Percentiles rank a stretch among this genome's conserved stretches.
phyloP scores from a whole-genome alignment of 1,140 invertebrate genomes.

The Lethocerus indicus region DNA sequence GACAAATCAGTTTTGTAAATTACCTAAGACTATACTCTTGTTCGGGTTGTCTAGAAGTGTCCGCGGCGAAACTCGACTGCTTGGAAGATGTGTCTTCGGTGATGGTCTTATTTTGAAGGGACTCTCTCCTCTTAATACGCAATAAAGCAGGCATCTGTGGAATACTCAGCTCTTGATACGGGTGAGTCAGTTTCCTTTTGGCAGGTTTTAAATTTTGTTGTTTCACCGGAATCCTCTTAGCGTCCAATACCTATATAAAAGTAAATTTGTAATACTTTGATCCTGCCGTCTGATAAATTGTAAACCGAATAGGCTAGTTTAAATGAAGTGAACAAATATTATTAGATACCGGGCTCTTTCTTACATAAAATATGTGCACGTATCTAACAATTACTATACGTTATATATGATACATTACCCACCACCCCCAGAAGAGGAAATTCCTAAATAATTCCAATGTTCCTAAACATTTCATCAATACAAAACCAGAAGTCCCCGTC shows the following conservation, averaged over 20 bases:
- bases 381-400: too few species aligned
- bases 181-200: slow-evolving; percentile 3
- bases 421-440: too few species aligned
- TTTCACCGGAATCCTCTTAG: slow-evolving; percentile 4
- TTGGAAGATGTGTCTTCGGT: not conserved
- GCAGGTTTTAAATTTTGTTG: not conserved
- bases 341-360: too few species aligned
- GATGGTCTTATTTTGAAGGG: not conserved
- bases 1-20: not conserved
- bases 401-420: too few species aligned
- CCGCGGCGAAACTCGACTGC: not conserved
- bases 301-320: too few species aligned
- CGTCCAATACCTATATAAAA: slow-evolving; percentile 2
- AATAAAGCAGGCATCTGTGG: slow-evolving; percentile 10
- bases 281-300: too few species aligned
- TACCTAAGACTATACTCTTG: too few species aligned
- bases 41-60: not conserved
- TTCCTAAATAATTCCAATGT: too few species aligned
- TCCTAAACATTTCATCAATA: too few species aligned
- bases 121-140: slow-evolving; percentile 8
- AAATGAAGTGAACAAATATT: too few species aligned
- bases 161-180: slow-evolving; percentile 11
- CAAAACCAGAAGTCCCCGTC: too few species aligned
- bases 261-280: not conserved
- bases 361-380: too few species aligned